Evolutionary conservation across 2,888 invertebrate species (phyloP).

Genomic region (Syrphus vitripennis): DNA sequence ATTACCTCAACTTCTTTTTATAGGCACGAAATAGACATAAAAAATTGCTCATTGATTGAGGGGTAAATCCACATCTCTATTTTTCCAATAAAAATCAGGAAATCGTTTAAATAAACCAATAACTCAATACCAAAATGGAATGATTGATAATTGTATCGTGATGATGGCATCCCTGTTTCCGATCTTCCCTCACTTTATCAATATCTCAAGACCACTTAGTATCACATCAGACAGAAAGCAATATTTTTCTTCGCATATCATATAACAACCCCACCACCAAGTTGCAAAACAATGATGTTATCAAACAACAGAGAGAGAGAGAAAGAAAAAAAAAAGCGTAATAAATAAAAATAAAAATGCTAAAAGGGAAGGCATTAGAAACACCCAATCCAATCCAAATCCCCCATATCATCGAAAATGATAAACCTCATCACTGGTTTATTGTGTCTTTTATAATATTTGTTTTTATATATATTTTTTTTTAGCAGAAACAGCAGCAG

Average conservation of each 20-base stretch:
- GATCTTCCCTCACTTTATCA: background rate
- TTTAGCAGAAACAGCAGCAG: background rate
- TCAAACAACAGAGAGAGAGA: background rate
- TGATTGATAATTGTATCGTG: background rate
- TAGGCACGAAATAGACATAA: no score
- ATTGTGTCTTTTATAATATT: constrained; percentile 21
- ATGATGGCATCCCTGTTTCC: background rate
- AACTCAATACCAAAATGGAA: no score
- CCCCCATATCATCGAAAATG: constrained; percentile 13
- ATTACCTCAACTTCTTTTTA: no score
- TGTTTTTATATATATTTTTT: background rate
- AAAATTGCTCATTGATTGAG: no score
- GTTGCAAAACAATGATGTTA: constrained; percentile 4
- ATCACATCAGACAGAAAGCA: background rate
- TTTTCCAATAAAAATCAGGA: no score
- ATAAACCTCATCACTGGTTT: constrained; percentile 35
- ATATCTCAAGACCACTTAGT: background rate
- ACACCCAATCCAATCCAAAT: constrained; percentile 24
- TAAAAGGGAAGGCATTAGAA: constrained; percentile 20
- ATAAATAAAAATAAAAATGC: constrained; percentile 4
- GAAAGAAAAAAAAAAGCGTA: background rate
- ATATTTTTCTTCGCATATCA: background rate
- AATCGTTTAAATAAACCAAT: no score
- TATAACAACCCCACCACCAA: background rate
- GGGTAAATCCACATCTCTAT: no score